phyloP scores from a whole-genome alignment of 2,113 vertebrate genomes.

The Cheilinus undulatus region DNA sequence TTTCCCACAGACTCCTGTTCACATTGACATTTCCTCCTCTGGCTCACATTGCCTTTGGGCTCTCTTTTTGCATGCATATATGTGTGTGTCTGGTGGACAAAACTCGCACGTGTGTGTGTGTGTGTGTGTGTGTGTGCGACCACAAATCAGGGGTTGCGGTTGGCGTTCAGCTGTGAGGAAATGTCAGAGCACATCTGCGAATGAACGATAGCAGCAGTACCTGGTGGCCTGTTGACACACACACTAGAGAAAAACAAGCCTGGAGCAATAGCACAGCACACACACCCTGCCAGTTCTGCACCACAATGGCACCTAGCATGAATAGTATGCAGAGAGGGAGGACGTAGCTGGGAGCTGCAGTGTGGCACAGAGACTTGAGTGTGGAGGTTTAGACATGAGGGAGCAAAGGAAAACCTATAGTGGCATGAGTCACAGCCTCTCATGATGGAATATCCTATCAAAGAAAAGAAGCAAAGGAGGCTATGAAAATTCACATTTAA shows the following conservation, averaged over 20 bases:
- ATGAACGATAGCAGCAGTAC: conserved; percentile 79
- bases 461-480: too few species aligned
- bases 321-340: conserved; percentile 22
- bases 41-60: conserved; percentile 72
- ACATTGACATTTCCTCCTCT: conserved; percentile 78
- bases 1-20: conserved; percentile 66
- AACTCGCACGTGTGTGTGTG: background rate
- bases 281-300: conserved; percentile 55
- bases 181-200: conserved; percentile 84
- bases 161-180: conserved; percentile 65
- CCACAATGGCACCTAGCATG: conserved; percentile 46
- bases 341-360: conserved; percentile 28
- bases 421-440: background rate
- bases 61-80: conserved; percentile 33
- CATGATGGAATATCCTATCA: background rate
- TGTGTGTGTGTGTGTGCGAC: conserved; percentile 27
- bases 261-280: conserved; percentile 15
- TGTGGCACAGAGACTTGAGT: conserved; percentile 24
- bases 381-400: conserved; percentile 5
- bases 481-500: too few species aligned
- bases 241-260: conserved; percentile 42
- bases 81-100: conserved; percentile 32
- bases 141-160: conserved; percentile 55
- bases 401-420: background rate
- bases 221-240: conserved; percentile 55